Conservation (phyloP, 2,113 vertebrate species). For the Amphilophus citrinellus region DNA sequence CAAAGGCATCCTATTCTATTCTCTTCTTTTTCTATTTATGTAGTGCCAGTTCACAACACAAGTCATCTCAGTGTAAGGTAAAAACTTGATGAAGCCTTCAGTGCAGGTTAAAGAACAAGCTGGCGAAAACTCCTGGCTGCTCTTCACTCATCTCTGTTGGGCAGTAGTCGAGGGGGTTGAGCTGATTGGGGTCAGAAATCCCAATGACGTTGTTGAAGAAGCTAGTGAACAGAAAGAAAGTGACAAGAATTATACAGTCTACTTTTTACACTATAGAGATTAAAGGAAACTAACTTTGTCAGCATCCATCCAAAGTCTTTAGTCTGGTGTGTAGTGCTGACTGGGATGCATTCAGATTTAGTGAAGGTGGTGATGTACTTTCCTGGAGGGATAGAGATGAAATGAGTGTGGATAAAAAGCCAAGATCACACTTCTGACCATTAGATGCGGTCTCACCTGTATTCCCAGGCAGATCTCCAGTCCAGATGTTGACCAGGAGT, state of each 20-base stretch:
- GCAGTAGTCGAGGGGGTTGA: conserved; percentile 75
- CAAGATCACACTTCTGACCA: background rate
- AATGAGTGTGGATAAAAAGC: background rate
- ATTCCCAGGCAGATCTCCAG: conserved; percentile 29
- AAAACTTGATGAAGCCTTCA: background rate
- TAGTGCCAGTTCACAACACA: background rate
- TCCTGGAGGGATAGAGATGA: conserved; percentile 36
- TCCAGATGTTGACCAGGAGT: conserved; percentile 81
- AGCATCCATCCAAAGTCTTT: conserved; percentile 50
- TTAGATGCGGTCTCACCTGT: conserved; percentile 5
- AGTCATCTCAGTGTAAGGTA: background rate
- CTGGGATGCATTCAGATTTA: conserved; percentile 54
- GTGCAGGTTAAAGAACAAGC: conserved; percentile 23
- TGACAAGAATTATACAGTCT: background rate
- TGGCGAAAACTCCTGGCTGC: conserved; percentile 53
- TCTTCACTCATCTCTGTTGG: background rate
- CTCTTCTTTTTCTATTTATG: background rate
- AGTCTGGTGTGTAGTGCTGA: conserved; percentile 23
- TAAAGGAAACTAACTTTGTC: conserved; percentile 50
- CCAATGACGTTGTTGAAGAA: conserved; percentile 75
- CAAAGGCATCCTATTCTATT: too few species aligned
- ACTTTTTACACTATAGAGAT: background rate
- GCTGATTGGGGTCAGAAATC: conserved; percentile 57
- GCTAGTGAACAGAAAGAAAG: conserved; percentile 44
- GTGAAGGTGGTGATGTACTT: conserved; percentile 46